Base-by-base conservation (phyloP, 2,797 vertebrate species). In the Acomys russatus region DNA sequence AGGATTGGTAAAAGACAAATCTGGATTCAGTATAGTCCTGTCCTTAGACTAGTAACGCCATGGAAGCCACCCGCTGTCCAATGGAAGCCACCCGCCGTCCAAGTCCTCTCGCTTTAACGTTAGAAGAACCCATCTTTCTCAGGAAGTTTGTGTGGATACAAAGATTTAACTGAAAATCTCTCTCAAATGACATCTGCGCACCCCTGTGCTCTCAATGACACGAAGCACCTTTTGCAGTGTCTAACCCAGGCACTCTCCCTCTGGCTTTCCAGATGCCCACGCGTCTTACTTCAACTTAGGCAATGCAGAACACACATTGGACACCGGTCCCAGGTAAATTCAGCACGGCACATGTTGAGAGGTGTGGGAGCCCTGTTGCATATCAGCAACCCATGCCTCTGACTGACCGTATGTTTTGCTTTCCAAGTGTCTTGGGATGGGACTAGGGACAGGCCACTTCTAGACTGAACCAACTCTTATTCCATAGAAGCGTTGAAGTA, bases 401-500 rank as follows among this genome's bases (percentile, higher is more conserved):
- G 22, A 1, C 3, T 2, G 25, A 77, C 1, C 4, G 0, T 8
- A 23, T 18, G 12, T 64, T 70, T 44, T 4, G 18, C 12, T 0
- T 64, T 64, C 54, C 23, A 20, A 2, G 59, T 12, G 7, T 20
- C 2, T 6, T 17, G 12, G 12, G 12, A 10, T 79, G 71, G 23
- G 73, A 15, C 5, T 33, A 15, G 4, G 51, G 33, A 71, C 9
- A 6, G n/a, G 38, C 54, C 35, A 25, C 6, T 33, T 15, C 83
- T 64, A 33, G n/a, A 63, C 28, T 9, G 28, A 92, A 28, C 30
- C 44, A 73, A 22, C 20, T 95, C 6, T n/a, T 95, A 3, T 83
- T 94, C 96, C 86, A 12, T 11, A 94, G 89, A 92, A 87, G 12
- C 51, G 92, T 93, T 76, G 22, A 59, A 82, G 22, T 93, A 96